Conservation (phyloP, 53 echinoderm and acorn worm species). For the Crossaster papposus region DNA sequence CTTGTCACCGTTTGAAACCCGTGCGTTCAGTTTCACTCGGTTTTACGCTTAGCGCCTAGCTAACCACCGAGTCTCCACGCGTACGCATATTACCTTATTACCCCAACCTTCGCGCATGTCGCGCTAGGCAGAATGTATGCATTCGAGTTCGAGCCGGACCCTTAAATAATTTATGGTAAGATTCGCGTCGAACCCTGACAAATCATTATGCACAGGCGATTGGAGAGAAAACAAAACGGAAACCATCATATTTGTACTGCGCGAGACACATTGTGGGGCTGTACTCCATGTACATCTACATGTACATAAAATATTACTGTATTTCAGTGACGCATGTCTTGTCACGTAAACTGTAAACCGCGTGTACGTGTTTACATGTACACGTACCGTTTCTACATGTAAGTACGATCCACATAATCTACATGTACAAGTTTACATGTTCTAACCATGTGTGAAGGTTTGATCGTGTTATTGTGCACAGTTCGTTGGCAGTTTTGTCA, state of each 20-base stretch:
- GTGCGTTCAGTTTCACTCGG: too few species aligned
- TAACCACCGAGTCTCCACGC: neutral
- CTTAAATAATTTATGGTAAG: neutral
- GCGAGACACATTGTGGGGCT: neutral
- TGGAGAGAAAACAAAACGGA: neutral
- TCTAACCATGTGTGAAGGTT: neutral
- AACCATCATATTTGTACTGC: neutral
- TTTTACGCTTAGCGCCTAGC: neutral
- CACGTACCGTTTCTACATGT: too few species aligned
- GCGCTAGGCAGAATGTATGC: neutral
- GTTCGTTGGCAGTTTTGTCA: neutral
- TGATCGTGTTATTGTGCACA: neutral
- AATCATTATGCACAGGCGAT: slow-evolving; percentile 6
- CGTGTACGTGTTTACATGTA: neutral
- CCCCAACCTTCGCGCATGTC: neutral
- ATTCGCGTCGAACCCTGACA: neutral
- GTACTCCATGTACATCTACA: neutral
- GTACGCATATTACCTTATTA: neutral
- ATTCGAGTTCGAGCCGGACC: neutral
- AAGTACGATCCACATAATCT: too few species aligned
- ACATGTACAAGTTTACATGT: too few species aligned
- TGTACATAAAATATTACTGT: too few species aligned
- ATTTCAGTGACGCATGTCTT: too few species aligned
- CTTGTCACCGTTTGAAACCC: too few species aligned
- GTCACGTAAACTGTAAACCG: too few species aligned